These are phyloP conservation scores for Corythoichthys haematopterus DNA, from an alignment of 2,113 vertebrate species.

Conservation along the genomic window DNA sequence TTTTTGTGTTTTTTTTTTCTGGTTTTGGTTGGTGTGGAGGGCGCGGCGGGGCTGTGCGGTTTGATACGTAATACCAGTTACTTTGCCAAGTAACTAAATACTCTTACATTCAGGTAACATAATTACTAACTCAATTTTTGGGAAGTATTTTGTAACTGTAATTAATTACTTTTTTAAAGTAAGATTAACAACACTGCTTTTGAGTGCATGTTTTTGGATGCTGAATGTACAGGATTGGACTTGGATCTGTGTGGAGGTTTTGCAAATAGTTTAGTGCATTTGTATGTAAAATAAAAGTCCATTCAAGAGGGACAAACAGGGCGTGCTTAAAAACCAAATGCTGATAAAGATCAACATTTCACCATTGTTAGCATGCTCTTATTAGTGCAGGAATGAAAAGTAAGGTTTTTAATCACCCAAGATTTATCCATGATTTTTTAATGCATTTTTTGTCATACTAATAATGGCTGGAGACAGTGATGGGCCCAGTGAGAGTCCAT, in stretches of 20 bases:
- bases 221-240: not conserved
- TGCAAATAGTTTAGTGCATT: not conserved
- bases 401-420: slow-evolving; percentile 64
- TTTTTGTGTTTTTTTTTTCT: too few relatives aligned
- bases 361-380: slow-evolving; percentile 4
- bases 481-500: slow-evolving; percentile 53
- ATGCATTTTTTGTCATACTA: slow-evolving; percentile 62
- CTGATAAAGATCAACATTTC: not conserved
- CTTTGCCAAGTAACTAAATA: too few relatives aligned
- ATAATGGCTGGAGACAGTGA: slow-evolving; percentile 65
- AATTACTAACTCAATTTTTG: too few relatives aligned
- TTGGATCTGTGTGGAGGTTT: not conserved
- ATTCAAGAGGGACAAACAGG: not conserved
- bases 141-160: too few relatives aligned
- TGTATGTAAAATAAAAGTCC: not conserved
- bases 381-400: slow-evolving; percentile 45
- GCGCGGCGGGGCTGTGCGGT: too few relatives aligned
- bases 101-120: too few relatives aligned
- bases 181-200: too few relatives aligned
- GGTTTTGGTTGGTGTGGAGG: too few relatives aligned
- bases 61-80: too few relatives aligned
- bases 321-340: not conserved
- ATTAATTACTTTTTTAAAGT: too few relatives aligned
- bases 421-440: slow-evolving; percentile 50
- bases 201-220: not conserved